Base-by-base conservation (phyloP, 2,797 vertebrate genomes). In the Clarias laeviceps region DNA sequence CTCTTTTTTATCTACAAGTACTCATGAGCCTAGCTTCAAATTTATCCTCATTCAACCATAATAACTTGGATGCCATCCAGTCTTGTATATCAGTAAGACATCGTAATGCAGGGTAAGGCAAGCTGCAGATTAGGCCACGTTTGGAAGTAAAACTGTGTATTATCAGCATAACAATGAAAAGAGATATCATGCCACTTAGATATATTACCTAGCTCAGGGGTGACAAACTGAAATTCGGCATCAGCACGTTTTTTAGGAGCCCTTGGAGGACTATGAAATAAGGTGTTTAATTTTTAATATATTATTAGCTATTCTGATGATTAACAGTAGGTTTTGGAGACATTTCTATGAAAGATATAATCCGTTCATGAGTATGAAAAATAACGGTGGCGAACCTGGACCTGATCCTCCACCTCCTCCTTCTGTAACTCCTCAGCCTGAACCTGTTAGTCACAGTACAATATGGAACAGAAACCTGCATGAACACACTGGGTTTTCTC, bases 1-100 rank as follows among this genome's bases (percentile, higher is more conserved):
- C 15, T n/a, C 22, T 74, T 29, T 72, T 22, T 72, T 40, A 66
- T 80, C 77, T 40, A 12, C 56, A 6, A 65, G 24, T 29, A 40
- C 62, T 62, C 62, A 18, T 27, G 0, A 54, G 79, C 79, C 65
- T 18, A 50, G 62, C 40, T 81, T 81, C 12, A 22, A 32, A 66
- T 66, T 66, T 56, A 54, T 81, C 27, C 62, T 81, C 79, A 68
- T 81, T 81, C 27, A 32, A 32, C 62, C 32, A 64, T 66, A 68
- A 81, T 81, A 66, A 81, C 79, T 54, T 81, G 79, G 79, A 81
- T 24, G 62, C 40, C 18, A 15, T 81, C 79, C 79, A 81, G 79
- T 56, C 62, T 66, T 66, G 62, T 81, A 54, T 81, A 81, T 81
- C 79, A 81, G 79, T 68, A 68, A 81, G 79, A 32, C 64, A 68